A percentile compares a stretch with the other conserved stretches of the same genome.
These are phyloP conservation scores for Acanthoscelides obtectus DNA, from an alignment of 2,888 invertebrate genomes.

Conservation along the genomic window DNA sequence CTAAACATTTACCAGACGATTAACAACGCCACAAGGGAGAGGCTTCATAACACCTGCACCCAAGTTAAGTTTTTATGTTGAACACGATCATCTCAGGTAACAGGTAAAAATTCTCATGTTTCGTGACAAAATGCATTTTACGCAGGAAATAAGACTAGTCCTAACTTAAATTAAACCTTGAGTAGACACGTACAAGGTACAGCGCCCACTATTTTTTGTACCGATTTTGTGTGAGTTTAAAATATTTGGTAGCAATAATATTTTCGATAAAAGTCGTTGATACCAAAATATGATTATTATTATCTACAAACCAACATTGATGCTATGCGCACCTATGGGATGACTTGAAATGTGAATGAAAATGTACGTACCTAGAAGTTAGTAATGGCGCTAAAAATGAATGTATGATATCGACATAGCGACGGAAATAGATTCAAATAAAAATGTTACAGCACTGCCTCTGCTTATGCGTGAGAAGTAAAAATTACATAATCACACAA, in stretches of 20 bases:
- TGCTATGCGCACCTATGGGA: no score
- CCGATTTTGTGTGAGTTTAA: background rate
- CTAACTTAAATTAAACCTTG: background rate
- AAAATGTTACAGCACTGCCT: no score
- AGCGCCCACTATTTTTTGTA: background rate
- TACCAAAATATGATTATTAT: background rate
- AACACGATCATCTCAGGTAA: background rate
- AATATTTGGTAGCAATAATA: background rate
- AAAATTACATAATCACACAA: no score
- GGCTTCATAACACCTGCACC: background rate
- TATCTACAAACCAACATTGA: background rate
- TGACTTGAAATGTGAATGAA: no score
- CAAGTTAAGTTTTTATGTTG: background rate
- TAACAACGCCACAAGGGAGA: background rate
- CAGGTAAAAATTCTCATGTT: background rate
- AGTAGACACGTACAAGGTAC: background rate
- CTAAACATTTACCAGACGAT: background rate
- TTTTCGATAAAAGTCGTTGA: background rate
- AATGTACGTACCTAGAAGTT: no score
- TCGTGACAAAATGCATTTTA: background rate
- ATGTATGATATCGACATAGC: no score
- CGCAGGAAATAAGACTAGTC: background rate
- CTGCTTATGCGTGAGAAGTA: no score
- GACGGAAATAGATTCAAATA: no score
- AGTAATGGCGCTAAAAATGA: no score